These are phyloP conservation scores for Microcebus griseorufus DNA, from an alignment of 2,113 vertebrate genomes.

Conservation along the genomic window DNA sequence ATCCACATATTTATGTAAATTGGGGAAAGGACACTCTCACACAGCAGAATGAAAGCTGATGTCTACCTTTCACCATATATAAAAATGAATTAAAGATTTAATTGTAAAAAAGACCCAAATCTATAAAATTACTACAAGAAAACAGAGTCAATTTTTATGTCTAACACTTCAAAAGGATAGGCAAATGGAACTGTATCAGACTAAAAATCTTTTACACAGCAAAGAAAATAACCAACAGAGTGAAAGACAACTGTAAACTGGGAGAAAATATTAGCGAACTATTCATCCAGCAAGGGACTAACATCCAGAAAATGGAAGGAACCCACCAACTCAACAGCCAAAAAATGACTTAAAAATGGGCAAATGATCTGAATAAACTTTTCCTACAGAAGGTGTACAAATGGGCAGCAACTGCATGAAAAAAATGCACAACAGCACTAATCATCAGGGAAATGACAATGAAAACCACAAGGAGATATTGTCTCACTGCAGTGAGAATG, in stretches of 20 bases:
- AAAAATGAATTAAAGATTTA: background rate
- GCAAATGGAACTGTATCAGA: background rate
- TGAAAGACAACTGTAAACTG: too few species aligned
- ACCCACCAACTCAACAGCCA: background rate
- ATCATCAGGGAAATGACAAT: background rate
- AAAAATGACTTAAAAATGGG: background rate
- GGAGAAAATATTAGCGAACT: background rate
- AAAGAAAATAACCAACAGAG: background rate
- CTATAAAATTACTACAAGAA: too few species aligned
- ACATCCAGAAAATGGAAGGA: background rate
- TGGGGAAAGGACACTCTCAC: background rate
- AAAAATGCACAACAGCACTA: background rate
- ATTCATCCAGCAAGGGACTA: background rate
- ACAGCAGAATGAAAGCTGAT: background rate
- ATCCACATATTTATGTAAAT: background rate
- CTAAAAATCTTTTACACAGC: background rate
- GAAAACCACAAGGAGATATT: background rate
- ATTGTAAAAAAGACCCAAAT: background rate
- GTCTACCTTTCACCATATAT: background rate
- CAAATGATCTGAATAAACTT: background rate
- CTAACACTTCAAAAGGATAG: background rate
- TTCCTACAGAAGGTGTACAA: background rate
- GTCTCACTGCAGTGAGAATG: background rate
- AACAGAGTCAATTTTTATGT: background rate
- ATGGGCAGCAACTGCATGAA: background rate